These are phyloP conservation scores for Drosophila silvestris DNA, from an alignment of 2,888 invertebrate species.

Conservation along the genomic window DNA sequence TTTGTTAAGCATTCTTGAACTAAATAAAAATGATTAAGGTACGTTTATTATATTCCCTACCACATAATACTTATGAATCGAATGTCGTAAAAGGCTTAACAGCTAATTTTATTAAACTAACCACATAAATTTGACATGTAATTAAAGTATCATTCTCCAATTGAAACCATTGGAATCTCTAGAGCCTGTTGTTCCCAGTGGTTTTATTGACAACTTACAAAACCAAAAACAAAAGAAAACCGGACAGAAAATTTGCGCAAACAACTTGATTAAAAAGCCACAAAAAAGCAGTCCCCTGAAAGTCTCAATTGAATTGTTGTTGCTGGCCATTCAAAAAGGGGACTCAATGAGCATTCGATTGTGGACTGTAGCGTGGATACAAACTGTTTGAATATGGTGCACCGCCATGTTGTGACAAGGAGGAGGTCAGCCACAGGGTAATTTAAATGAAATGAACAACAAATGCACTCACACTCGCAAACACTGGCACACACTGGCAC, in stretches of 20 bases:
- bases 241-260: slow-evolving; percentile 54
- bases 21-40: background rate
- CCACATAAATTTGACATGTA: slow-evolving; percentile 7
- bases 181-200: slow-evolving; percentile 29
- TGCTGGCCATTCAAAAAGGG: slow-evolving; percentile 45
- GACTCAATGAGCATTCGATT: slow-evolving; percentile 71
- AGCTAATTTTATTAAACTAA: background rate
- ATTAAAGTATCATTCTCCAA: slow-evolving; percentile 25
- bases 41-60: background rate
- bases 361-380: slow-evolving; percentile 49
- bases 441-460: slow-evolving; percentile 79
- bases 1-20: background rate
- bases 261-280: slow-evolving; percentile 81
- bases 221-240: slow-evolving; percentile 39
- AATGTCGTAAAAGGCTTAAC: background rate
- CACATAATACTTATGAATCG: background rate
- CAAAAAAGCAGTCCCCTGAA: slow-evolving; percentile 52
- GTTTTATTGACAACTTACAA: slow-evolving; percentile 51
- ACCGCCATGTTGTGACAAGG: slow-evolving; percentile 72
- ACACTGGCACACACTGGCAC: slow-evolving; percentile 1
- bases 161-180: slow-evolving; percentile 11
- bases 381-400: slow-evolving; percentile 72
- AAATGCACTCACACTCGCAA: slow-evolving; percentile 63
- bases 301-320: slow-evolving; percentile 22
- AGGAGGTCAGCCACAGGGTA: slow-evolving; percentile 80